These are phyloP conservation scores for Lottia gigantea DNA, from an alignment of 2,888 invertebrate species.

Conservation along the genomic window DNA sequence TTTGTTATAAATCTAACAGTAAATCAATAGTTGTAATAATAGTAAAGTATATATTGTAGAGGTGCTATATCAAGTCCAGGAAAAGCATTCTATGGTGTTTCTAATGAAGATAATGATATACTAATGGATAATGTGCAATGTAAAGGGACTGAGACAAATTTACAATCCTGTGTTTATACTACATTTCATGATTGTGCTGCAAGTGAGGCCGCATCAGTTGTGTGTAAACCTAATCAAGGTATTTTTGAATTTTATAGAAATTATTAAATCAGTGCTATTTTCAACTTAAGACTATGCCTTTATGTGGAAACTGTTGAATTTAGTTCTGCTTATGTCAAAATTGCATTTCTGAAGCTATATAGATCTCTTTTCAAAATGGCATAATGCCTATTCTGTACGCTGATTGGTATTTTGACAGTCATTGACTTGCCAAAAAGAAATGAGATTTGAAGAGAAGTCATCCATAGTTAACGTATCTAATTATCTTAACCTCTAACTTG, in stretches of 20 bases:
- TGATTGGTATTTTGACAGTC: too few relatives aligned
- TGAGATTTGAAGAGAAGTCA: too few relatives aligned
- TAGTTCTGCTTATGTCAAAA: too few relatives aligned
- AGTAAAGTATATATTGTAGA: not conserved
- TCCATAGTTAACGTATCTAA: too few relatives aligned
- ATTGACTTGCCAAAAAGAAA: too few relatives aligned
- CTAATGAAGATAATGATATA: constrained; percentile 32
- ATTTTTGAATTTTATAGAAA: not conserved
- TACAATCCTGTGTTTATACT: constrained; percentile 48
- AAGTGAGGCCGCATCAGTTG: constrained; percentile 49
- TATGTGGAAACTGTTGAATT: not conserved
- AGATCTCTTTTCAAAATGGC: too few relatives aligned
- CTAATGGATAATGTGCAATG: constrained; percentile 56
- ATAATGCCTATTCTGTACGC: too few relatives aligned
- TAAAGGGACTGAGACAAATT: constrained; percentile 41
- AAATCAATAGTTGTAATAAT: too few relatives aligned
- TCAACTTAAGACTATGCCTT: not conserved
- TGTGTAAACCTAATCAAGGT: constrained; percentile 48
- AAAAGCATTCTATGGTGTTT: constrained; percentile 20
- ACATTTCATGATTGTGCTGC: constrained; percentile 46
- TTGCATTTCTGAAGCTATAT: too few relatives aligned
- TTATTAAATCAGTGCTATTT: not conserved
- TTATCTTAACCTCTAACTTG: too few relatives aligned
- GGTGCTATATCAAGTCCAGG: constrained; percentile 17
- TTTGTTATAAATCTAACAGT: too few relatives aligned